These are phyloP conservation scores for Mesaphorura yosii DNA, from an alignment of 1,140 invertebrate genomes.

Conservation along the genomic window DNA sequence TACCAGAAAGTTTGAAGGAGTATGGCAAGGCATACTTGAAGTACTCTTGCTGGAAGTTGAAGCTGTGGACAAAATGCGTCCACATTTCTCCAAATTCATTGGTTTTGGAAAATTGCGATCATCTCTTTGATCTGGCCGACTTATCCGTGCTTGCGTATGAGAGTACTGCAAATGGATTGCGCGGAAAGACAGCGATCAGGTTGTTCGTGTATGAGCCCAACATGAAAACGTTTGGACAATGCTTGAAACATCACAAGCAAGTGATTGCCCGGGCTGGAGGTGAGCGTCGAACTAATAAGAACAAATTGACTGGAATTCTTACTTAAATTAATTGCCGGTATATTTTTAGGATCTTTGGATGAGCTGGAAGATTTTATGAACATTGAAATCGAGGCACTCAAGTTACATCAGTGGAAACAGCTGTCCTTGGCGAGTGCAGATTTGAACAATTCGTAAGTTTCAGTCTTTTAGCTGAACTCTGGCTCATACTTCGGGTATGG, in stretches of 20 bases:
- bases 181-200: not conserved
- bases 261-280: not conserved
- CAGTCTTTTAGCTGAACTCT: no score
- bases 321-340: not conserved
- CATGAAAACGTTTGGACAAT: not conserved
- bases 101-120: conserved; percentile 10
- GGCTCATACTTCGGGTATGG: no score
- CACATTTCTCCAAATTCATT: not conserved
- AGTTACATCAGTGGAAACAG: not conserved
- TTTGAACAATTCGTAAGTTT: no score
- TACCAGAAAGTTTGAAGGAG: not conserved
- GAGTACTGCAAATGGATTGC: not conserved
- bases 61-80: conserved; percentile 8
- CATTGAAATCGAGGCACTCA: not conserved
- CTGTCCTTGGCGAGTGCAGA: not conserved
- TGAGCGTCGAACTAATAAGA: not conserved
- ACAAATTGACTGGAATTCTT: not conserved
- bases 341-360: not conserved
- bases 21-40: not conserved
- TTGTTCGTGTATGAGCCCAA: not conserved
- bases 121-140: conserved; percentile 2
- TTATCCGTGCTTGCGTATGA: not conserved
- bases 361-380: not conserved
- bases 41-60: conserved; percentile 1
- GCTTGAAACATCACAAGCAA: not conserved